Evolutionary conservation across 2,888 invertebrate genomes (phyloP).

Genomic region (Dilophus febrilis): DNA sequence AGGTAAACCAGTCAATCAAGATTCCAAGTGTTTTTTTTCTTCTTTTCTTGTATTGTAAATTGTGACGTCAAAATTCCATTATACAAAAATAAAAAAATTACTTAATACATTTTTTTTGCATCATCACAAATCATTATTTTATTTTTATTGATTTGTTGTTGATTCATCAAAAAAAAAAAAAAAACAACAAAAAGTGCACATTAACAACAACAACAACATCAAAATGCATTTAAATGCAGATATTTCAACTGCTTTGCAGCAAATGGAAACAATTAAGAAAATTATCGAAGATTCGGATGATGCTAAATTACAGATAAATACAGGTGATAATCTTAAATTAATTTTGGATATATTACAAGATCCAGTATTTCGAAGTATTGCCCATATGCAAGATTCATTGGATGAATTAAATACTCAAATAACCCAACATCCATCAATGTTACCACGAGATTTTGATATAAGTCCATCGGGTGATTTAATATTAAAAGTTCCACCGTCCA

Average conservation of each 20-base stretch:
- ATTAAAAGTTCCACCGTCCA: constrained; percentile 41
- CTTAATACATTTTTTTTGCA: no score
- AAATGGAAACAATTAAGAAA: constrained; percentile 75
- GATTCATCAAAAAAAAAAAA: no score
- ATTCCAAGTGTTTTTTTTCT: no score
- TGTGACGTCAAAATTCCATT: no score
- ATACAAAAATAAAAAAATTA: no score
- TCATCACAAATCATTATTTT: no score
- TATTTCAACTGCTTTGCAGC: constrained; percentile 76
- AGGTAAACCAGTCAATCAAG: no score
- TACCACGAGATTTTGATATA: constrained; percentile 87
- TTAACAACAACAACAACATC: neutral
- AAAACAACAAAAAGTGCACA: no score
- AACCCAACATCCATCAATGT: constrained; percentile 75
- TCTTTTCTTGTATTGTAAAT: no score
- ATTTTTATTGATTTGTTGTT: no score
- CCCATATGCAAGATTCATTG: constrained; percentile 80
- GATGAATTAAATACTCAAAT: constrained; percentile 74
- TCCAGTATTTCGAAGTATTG: constrained; percentile 79
- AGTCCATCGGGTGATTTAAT: constrained; percentile 57
- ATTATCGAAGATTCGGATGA: constrained; percentile 73
- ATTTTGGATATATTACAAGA: constrained; percentile 72
- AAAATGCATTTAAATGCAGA: constrained; percentile 36
- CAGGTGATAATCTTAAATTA: constrained; percentile 64
- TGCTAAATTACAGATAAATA: constrained; percentile 52